These are phyloP conservation scores for Episyrphus balteatus DNA, from an alignment of 1,140 invertebrate genomes.

Conservation along the genomic window DNA sequence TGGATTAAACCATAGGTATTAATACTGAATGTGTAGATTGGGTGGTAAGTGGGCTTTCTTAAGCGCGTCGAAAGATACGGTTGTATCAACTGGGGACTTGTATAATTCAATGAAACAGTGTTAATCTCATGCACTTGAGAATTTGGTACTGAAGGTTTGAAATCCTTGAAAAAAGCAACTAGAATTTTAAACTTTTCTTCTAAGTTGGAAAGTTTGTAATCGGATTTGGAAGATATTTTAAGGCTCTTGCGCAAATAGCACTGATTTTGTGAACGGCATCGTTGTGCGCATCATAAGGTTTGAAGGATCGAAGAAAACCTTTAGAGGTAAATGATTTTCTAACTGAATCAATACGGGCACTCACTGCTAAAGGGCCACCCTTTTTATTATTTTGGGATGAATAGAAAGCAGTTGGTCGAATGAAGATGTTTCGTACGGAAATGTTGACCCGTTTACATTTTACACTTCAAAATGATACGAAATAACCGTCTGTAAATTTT, in stretches of 20 bases:
- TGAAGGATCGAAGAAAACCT: slow-evolving; percentile 57
- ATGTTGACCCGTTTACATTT: no score
- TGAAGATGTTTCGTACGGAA: no score
- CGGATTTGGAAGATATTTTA: slow-evolving; percentile 9
- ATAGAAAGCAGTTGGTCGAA: not conserved
- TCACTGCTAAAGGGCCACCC: not conserved
- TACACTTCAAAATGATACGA: no score
- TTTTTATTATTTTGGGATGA: not conserved
- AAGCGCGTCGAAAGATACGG: slow-evolving; percentile 58
- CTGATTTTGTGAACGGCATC: slow-evolving; percentile 49
- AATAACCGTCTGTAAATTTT: no score
- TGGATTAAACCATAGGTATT: slow-evolving; percentile 74
- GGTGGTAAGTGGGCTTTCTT: slow-evolving; percentile 54
- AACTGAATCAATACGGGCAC: not conserved
- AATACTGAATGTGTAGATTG: slow-evolving; percentile 72
- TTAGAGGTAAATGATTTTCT: slow-evolving; percentile 2
- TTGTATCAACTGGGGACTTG: slow-evolving; percentile 51
- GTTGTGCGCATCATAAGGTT: slow-evolving; percentile 55
- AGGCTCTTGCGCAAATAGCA: slow-evolving; percentile 43
- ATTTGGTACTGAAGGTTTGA: slow-evolving; percentile 72
- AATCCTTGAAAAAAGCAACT: slow-evolving; percentile 54
- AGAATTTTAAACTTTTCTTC: slow-evolving; percentile 58
- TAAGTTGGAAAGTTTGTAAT: slow-evolving; percentile 39
- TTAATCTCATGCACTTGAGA: slow-evolving; percentile 61
- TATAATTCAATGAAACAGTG: slow-evolving; percentile 65